Evolutionary conservation across 2,113 vertebrate genomes (phyloP), one percentile per base, ranked within the genome.

Genomic region (Phaethornis superciliosus): DNA sequence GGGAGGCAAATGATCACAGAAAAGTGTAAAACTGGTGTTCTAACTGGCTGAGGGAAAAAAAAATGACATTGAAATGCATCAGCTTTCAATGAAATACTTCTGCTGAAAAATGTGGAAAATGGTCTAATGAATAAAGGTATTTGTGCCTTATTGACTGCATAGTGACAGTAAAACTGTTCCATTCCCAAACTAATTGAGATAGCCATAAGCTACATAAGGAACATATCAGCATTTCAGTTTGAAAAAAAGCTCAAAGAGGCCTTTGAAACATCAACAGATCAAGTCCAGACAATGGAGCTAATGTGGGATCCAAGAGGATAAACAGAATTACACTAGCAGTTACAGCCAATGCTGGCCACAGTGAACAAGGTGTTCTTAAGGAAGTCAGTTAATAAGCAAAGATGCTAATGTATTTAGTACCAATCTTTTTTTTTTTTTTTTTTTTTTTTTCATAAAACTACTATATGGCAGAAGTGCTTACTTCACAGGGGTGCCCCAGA

Each of bases 401-500:
- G 7, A 63, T 81, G 32, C 4, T 49, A 81, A 77, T 67, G 26
- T 52, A 64, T 74, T 37, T 77, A 92, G 60, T 78, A 90, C 11
- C 51, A 93, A 85, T 76, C n/a, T n/a, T 85, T 79, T 56, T 91
- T 63, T 67, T 49, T 27, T 52, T 47, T 26, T 42, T 60, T 65
- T 67, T 56, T 19, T 71, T 46, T 42, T 82, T 90, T 44, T 28
- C 30, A 62, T 40, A 55, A 82, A 91, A 85, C 56, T 42, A 94
- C 67, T 47, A 88, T 46, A 83, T 85, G 60, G 37, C 47, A 94
- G 82, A 72, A 94, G 71, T 85, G 68, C 89, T 96, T 90, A 94
- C 88, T 96, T 95, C 95, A 94, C 85, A 92, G 33, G 49, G 52
- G 22, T 93, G 90, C 85, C 94, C 79, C 82, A 94, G 47, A 86